Conservation (phyloP, 2,797 vertebrate genomes). For the Melanogrammus aeglefinus region DNA sequence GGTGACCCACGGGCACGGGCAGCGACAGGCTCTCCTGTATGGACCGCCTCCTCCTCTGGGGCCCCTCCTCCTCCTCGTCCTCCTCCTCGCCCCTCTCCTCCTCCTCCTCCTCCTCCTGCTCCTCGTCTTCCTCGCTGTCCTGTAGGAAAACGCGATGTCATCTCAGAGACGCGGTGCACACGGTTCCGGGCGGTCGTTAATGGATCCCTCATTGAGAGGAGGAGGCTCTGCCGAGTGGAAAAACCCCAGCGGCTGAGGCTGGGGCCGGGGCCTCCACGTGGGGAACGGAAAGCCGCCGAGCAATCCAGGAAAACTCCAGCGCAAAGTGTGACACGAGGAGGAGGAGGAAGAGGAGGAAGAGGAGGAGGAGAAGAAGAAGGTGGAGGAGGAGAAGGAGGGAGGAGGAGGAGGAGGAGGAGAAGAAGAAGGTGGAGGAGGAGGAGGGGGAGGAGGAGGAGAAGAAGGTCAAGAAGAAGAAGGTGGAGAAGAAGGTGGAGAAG, state of each 20-base stretch:
- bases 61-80: slow-evolving; percentile 40
- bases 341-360: neutral
- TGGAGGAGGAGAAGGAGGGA: neutral
- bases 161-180: neutral
- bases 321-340: neutral
- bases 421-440: too few relatives aligned
- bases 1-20: slow-evolving; percentile 61
- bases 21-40: slow-evolving; percentile 77
- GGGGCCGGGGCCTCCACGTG: too few relatives aligned
- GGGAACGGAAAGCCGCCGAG: neutral
- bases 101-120: slow-evolving; percentile 56
- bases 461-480: too few relatives aligned
- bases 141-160: slow-evolving; percentile 45
- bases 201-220: neutral
- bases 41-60: slow-evolving; percentile 62
- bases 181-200: slow-evolving; percentile 26
- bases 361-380: too few relatives aligned
- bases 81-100: slow-evolving; percentile 2
- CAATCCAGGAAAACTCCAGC: neutral
- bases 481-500: too few relatives aligned
- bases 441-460: too few relatives aligned
- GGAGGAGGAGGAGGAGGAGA: neutral
- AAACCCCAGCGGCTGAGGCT: neutral
- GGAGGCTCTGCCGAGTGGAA: neutral
- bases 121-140: slow-evolving; percentile 63